A percentile compares a stretch with the other conserved stretches of the same genome.
These are phyloP conservation scores for Arctia plantaginis DNA, from an alignment of 2,888 invertebrate species.

Conservation along the genomic window DNA sequence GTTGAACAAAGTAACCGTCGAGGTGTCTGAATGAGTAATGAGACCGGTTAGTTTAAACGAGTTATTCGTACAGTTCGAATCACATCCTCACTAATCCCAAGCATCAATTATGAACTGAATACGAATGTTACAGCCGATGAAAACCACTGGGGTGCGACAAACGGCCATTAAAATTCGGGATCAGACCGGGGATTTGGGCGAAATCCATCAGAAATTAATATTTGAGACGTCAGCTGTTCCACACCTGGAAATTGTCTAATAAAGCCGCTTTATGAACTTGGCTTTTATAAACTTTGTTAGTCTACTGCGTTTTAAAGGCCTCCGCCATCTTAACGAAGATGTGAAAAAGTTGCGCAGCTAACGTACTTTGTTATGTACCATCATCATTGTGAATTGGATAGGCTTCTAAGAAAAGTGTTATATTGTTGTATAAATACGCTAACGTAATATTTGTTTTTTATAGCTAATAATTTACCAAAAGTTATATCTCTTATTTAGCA, in stretches of 20 bases:
- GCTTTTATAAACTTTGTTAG: conserved; percentile 75
- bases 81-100: conserved; percentile 67
- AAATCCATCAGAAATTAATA: conserved; percentile 80
- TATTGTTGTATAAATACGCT: conserved; percentile 4
- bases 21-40: conserved; percentile 74
- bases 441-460: not conserved
- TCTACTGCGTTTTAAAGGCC: conserved; percentile 66
- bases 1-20: conserved; percentile 71
- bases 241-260: conserved; percentile 80
- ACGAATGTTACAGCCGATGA: conserved; percentile 64
- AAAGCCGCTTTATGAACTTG: conserved; percentile 80
- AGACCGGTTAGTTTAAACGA: conserved; percentile 66
- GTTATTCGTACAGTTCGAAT: conserved; percentile 69
- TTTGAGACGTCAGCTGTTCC: conserved; percentile 76
- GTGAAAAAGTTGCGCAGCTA: conserved; percentile 56
- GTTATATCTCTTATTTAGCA: no score
- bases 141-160: conserved; percentile 54
- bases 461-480: no score
- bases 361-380: conserved; percentile 52
- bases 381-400: conserved; percentile 42
- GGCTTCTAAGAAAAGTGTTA: conserved; percentile 22
- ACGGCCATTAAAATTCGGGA: conserved; percentile 70
- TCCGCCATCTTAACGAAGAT: conserved; percentile 53
- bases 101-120: conserved; percentile 73
- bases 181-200: conserved; percentile 60